Conservation (phyloP, 2,888 invertebrate species). For the Drosophila demipolita region DNA sequence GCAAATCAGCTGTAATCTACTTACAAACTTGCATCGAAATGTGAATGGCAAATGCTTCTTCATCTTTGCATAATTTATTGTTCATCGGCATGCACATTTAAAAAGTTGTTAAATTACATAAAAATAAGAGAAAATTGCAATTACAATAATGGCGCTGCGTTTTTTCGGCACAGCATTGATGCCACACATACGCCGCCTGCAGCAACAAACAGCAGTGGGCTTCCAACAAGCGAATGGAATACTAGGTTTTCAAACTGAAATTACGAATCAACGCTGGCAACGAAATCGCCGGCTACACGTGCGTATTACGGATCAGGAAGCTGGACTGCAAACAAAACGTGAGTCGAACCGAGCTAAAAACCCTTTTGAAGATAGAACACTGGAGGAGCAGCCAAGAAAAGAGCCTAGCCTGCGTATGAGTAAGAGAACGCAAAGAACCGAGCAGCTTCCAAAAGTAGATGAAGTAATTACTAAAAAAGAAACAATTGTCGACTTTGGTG, state of each 20-base stretch:
- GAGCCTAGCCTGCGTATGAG: background rate
- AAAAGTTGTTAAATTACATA: slow-evolving; percentile 61
- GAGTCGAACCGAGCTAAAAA: slow-evolving; percentile 51
- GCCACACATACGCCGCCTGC: slow-evolving; percentile 33
- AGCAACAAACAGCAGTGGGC: slow-evolving; percentile 1
- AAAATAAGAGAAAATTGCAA: slow-evolving; percentile 42
- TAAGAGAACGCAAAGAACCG: slow-evolving; percentile 6
- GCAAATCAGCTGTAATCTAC: slow-evolving; percentile 33
- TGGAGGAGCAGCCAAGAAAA: slow-evolving; percentile 11
- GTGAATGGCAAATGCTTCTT: slow-evolving; percentile 20
- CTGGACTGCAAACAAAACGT: slow-evolving; percentile 63
- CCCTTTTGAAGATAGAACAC: slow-evolving; percentile 21
- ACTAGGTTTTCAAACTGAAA: slow-evolving; percentile 1
- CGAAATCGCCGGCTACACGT: slow-evolving; percentile 63
- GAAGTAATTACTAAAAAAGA: slow-evolving; percentile 20
- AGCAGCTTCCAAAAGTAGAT: background rate
- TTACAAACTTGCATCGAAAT: background rate
- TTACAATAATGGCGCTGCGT: slow-evolving; percentile 58
- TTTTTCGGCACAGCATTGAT: slow-evolving; percentile 47
- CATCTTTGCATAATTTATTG: slow-evolving; percentile 11
- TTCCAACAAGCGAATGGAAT: slow-evolving; percentile 7
- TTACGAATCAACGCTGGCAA: background rate
- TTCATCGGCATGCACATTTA: slow-evolving; percentile 39
- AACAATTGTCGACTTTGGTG: slow-evolving; percentile 28
- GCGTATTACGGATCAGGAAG: slow-evolving; percentile 76